A percentile compares a stretch with the other conserved stretches of the same genome.
Conservation (phyloP, 1,140 invertebrate species). For the Drosophila gunungcola region DNA sequence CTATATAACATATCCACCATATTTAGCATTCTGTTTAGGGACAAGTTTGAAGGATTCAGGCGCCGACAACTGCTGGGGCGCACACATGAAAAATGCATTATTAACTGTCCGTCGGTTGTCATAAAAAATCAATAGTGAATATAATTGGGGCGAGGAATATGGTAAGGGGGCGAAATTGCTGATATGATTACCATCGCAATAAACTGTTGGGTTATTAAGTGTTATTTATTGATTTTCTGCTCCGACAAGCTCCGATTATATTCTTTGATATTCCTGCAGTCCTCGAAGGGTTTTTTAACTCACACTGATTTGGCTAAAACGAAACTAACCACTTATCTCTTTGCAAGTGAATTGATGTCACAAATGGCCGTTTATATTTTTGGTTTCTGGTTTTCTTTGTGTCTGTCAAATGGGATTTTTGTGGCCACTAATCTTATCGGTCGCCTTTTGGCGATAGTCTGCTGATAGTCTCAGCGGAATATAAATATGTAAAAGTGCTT, state of each 20-base stretch:
- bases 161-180: background rate
- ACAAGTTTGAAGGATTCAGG: slow-evolving; percentile 13
- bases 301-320: background rate
- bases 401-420: slow-evolving; percentile 25
- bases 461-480: slow-evolving; percentile 20
- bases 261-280: background rate
- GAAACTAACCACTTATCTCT: slow-evolving; percentile 1
- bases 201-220: slow-evolving; percentile 41
- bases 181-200: slow-evolving; percentile 49
- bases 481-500: slow-evolving; percentile 14
- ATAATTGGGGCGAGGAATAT: background rate
- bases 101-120: slow-evolving; percentile 14
- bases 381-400: background rate
- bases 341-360: slow-evolving; percentile 2
- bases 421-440: slow-evolving; percentile 41
- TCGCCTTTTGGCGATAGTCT: slow-evolving; percentile 28
- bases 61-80: slow-evolving; percentile 22
- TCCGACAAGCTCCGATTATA: slow-evolving; percentile 9
- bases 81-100: slow-evolving; percentile 54
- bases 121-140: slow-evolving; percentile 43
- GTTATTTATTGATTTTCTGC: slow-evolving; percentile 49
- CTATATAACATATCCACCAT: too few relatives aligned
- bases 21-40: background rate
- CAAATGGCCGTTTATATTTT: slow-evolving; percentile 3
- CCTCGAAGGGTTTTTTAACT: background rate